A percentile compares a stretch with the other conserved stretches of the same genome.
These are phyloP conservation scores for Agrotis exclamationis DNA, from an alignment of 2,888 invertebrate genomes.

Conservation along the genomic window DNA sequence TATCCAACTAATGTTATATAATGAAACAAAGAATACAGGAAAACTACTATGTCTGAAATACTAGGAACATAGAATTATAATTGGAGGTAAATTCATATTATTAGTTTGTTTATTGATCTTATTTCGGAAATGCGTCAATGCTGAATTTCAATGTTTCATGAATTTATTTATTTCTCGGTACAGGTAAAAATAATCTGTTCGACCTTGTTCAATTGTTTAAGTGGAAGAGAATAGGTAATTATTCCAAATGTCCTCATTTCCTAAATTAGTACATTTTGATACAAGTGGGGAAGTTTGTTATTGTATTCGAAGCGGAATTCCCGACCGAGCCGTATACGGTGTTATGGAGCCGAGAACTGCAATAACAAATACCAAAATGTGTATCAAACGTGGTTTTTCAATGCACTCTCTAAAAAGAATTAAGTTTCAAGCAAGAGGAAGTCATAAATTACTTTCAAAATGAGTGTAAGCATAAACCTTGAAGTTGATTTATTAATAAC, in stretches of 20 bases:
- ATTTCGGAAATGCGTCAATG: constrained; percentile 36
- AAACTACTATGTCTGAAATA: constrained; percentile 20
- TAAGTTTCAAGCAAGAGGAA: not conserved
- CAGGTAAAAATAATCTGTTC: not conserved
- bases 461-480: constrained; percentile 13
- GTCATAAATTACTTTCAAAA: not conserved
- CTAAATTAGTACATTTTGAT: not conserved
- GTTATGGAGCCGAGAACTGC: no score
- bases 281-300: no score
- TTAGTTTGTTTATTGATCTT: constrained; percentile 34
- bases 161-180: constrained; percentile 3
- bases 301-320: no score
- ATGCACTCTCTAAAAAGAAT: not conserved
- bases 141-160: constrained; percentile 10
- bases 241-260: not conserved
- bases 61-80: not conserved
- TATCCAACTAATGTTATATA: no score
- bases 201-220: not conserved
- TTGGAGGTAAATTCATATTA: constrained; percentile 30
- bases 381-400: no score
- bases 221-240: not conserved
- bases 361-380: no score
- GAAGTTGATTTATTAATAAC: constrained; percentile 38
- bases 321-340: no score
- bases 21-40: constrained; percentile 1